Evolutionary conservation across 2,888 invertebrate genomes (phyloP).

Genomic region (Mycogona germanica): DNA sequence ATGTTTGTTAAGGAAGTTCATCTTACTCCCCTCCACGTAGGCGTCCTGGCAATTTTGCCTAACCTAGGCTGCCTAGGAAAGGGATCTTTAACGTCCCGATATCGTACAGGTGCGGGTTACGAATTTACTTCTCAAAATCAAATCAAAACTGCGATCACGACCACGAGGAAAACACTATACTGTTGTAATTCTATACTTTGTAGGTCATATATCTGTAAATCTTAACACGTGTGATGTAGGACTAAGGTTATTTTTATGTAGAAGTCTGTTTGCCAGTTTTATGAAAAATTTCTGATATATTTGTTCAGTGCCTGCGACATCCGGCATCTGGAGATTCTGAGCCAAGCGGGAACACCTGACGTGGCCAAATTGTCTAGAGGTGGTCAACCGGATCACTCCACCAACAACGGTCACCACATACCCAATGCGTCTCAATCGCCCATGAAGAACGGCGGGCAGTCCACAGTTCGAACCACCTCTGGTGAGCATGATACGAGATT

Average conservation of each 20-base stretch:
- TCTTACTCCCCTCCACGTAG: no score
- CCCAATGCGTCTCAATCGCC: neutral
- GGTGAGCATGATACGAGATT: no score
- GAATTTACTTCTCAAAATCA: no score
- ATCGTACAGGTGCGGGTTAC: no score
- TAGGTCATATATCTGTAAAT: no score
- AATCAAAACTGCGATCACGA: no score
- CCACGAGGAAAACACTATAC: no score
- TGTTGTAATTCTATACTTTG: no score
- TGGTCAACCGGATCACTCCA: slow-evolving; percentile 38
- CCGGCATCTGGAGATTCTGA: slow-evolving; percentile 56
- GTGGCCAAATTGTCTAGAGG: slow-evolving; percentile 38
- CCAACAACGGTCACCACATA: slow-evolving; percentile 33
- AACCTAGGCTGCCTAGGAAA: no score
- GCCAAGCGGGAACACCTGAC: slow-evolving; percentile 21
- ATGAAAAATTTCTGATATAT: slow-evolving; percentile 16
- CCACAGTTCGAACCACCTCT: neutral
- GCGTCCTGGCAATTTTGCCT: no score
- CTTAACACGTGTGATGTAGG: neutral
- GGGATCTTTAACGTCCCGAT: no score
- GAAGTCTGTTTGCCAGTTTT: neutral
- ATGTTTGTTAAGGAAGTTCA: no score
- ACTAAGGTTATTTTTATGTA: neutral
- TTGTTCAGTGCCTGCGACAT: slow-evolving; percentile 55
- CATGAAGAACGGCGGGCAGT: slow-evolving; percentile 1